Evolutionary conservation across 2,797 vertebrate species (phyloP).

Genomic region (Ctenosaura bakeri): DNA sequence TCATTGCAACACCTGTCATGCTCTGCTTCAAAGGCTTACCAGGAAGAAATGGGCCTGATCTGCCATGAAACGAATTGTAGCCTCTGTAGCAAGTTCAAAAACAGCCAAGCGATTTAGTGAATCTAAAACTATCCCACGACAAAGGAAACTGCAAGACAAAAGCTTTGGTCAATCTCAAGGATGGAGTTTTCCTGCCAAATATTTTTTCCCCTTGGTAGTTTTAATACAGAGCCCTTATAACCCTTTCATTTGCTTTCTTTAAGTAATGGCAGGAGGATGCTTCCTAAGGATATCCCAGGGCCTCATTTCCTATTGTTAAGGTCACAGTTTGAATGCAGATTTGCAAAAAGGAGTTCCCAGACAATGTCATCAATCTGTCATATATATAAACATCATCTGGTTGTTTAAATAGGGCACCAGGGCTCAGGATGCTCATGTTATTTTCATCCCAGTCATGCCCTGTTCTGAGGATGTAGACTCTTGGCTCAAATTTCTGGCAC

Average conservation of each 20-base stretch:
- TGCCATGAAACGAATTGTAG: slow-evolving; percentile 85
- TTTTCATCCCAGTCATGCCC: neutral
- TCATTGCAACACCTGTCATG: neutral
- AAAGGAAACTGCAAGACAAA: slow-evolving; percentile 88
- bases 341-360: neutral
- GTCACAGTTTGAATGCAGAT: slow-evolving; percentile 28
- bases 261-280: neutral
- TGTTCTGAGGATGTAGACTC: slow-evolving; percentile 10
- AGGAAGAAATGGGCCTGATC: slow-evolving; percentile 89
- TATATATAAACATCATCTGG: slow-evolving; percentile 25
- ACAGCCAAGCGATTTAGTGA: slow-evolving; percentile 80
- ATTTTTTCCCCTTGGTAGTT: slow-evolving; percentile 47
- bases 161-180: slow-evolving; percentile 26
- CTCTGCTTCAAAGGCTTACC: slow-evolving; percentile 79
- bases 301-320: slow-evolving; percentile 55
- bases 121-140: slow-evolving; percentile 87
- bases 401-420: neutral
- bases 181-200: slow-evolving; percentile 37
- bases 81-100: slow-evolving; percentile 84
- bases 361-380: slow-evolving; percentile 18
- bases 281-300: slow-evolving; percentile 64
- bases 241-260: slow-evolving; percentile 52
- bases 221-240: slow-evolving; percentile 52
- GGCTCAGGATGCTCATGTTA: slow-evolving; percentile 5
- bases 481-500: slow-evolving; percentile 6